Conservation (phyloP, 2,888 invertebrate species). For the Choristoneura rosaceana region DNA sequence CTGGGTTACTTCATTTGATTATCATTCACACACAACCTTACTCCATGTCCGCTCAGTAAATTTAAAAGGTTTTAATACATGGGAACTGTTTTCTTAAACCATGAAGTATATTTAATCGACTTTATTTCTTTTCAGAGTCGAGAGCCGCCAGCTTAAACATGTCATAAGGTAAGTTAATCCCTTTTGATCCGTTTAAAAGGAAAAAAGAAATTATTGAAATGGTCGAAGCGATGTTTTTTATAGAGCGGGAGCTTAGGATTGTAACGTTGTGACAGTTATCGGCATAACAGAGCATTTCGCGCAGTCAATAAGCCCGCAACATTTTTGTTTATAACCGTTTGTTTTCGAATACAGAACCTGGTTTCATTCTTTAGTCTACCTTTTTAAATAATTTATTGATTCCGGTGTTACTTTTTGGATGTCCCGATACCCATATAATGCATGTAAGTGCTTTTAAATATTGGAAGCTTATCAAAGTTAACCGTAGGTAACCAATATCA, state of each 20-base stretch:
- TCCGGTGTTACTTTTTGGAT: too few species aligned
- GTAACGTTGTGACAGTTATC: conserved; percentile 25
- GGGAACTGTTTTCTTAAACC: conserved; percentile 1
- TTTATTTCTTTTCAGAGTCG: conserved; percentile 59
- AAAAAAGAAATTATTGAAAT: conserved; percentile 20
- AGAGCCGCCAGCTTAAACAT: conserved; percentile 58
- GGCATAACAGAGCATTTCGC: conserved; percentile 23
- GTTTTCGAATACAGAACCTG: background rate
- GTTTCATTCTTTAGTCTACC: background rate
- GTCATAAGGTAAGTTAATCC: conserved; percentile 65
- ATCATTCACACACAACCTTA: conserved; percentile 22
- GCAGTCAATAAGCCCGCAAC: background rate
- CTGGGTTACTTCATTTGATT: conserved; percentile 30
- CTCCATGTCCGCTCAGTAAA: background rate
- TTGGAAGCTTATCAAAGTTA: too few species aligned
- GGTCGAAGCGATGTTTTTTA: conserved; percentile 7
- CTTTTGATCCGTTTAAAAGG: conserved; percentile 28
- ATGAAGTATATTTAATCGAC: conserved; percentile 20
- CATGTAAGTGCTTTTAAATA: too few species aligned
- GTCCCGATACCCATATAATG: too few species aligned
- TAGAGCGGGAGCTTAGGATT: conserved; percentile 14
- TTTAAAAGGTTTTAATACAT: background rate
- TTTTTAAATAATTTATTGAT: background rate
- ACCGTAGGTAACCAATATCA: too few species aligned
- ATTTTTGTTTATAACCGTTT: background rate